phyloP scores from a whole-genome alignment of 2,888 invertebrate genomes.

The Lottia gigantea region DNA sequence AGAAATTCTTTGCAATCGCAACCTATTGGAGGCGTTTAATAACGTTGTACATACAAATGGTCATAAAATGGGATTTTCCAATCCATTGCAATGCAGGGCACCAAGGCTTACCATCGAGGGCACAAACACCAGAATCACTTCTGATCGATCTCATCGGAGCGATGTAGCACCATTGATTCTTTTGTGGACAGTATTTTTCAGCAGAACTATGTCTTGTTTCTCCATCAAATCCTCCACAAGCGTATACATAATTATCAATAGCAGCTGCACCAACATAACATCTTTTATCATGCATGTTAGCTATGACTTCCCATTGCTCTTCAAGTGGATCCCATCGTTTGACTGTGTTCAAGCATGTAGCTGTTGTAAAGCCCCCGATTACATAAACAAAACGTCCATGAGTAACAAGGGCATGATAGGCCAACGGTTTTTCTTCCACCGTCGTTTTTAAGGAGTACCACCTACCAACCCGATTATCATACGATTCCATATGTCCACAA shows the following conservation, averaged over 20 bases:
- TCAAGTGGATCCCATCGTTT: constrained; percentile 63
- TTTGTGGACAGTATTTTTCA: constrained; percentile 84
- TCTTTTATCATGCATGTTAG: constrained; percentile 69
- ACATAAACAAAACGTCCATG: constrained; percentile 67
- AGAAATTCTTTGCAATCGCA: no score
- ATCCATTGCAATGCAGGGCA: neutral
- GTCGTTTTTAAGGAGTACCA: constrained; percentile 74
- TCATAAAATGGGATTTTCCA: no score
- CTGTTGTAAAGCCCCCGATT: constrained; percentile 71
- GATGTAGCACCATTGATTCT: constrained; percentile 84
- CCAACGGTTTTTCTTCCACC: constrained; percentile 69
- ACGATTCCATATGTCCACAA: constrained; percentile 67
- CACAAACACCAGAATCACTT: constrained; percentile 83
- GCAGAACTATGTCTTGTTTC: constrained; percentile 87
- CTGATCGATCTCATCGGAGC: constrained; percentile 82
- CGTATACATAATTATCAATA: constrained; percentile 64
- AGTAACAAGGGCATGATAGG: constrained; percentile 79
- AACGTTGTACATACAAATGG: no score
- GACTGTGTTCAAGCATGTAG: constrained; percentile 61
- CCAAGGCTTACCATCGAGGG: constrained; percentile 72
- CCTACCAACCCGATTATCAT: constrained; percentile 73
- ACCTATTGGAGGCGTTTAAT: no score
- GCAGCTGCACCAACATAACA: constrained; percentile 76
- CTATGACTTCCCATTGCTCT: constrained; percentile 63
- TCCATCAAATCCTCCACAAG: constrained; percentile 69